Evolutionary conservation across 2,113 vertebrate species (phyloP).

Genomic region (Tyrannus savana): DNA sequence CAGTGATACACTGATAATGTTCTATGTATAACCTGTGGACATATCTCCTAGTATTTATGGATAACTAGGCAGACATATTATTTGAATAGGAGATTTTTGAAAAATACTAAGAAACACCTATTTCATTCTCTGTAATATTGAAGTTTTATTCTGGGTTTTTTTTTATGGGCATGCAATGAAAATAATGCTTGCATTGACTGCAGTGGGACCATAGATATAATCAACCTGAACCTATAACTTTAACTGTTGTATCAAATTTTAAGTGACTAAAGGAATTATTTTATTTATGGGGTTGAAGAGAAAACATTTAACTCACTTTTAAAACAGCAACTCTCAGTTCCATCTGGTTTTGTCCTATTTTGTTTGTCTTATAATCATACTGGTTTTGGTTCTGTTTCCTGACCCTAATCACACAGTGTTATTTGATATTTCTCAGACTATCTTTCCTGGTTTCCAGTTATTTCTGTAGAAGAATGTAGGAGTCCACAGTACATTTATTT

Average conservation of each 20-base stretch:
- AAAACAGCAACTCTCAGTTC: background rate
- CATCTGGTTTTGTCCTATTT: background rate
- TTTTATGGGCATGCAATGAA: background rate
- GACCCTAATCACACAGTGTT: background rate
- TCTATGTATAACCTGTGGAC: background rate
- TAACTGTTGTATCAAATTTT: background rate
- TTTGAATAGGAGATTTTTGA: background rate
- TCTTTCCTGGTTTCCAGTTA: background rate
- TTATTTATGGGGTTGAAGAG: background rate
- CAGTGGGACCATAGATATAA: background rate
- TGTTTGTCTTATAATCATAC: background rate
- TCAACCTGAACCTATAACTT: background rate
- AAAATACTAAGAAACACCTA: background rate
- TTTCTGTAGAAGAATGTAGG: background rate
- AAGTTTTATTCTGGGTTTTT: background rate
- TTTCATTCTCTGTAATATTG: background rate
- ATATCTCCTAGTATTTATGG: background rate
- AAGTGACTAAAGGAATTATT: background rate
- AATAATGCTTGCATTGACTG: background rate
- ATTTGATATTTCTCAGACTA: background rate
- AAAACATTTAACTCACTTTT: background rate
- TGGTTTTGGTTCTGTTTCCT: background rate
- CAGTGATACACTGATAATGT: background rate
- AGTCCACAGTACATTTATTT: background rate
- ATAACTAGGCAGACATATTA: background rate